Conservation (phyloP, 2,797 vertebrate genomes). For the Craterocephalus amniculus region DNA sequence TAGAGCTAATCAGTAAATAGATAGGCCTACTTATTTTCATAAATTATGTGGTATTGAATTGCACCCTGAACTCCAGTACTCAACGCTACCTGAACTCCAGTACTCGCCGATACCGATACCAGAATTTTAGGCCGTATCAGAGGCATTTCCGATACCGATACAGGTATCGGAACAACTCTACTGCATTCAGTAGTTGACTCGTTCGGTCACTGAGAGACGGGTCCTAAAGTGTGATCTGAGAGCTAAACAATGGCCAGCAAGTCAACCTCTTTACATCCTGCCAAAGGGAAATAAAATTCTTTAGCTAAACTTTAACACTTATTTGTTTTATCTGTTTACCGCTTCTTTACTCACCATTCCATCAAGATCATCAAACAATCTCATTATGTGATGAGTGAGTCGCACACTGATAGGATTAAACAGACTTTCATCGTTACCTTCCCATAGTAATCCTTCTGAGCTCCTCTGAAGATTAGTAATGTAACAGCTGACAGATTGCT, state of each 20-base stretch:
- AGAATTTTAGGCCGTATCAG: no score
- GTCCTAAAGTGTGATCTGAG: constrained; percentile 20
- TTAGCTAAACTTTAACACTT: constrained; percentile 10
- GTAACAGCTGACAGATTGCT: constrained; percentile 44
- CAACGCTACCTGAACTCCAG: no score
- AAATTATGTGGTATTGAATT: no score
- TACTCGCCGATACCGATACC: no score
- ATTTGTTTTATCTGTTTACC: constrained; percentile 2
- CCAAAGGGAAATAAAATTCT: constrained; percentile 7
- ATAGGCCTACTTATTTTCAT: no score
- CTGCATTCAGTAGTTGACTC: constrained; percentile 27
- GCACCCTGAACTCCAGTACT: no score
- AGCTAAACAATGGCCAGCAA: constrained; percentile 20
- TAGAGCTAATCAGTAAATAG: no score
- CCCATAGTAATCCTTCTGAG: constrained; percentile 48
- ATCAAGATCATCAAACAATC: constrained; percentile 50
- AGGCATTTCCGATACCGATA: no score
- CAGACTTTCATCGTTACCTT: constrained; percentile 61
- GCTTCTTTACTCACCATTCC: constrained; percentile 35
- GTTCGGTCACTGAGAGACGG: constrained; percentile 24
- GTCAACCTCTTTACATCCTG: constrained; percentile 4
- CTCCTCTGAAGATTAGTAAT: constrained; percentile 49
- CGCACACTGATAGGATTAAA: constrained; percentile 50
- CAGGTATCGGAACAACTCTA: no score
- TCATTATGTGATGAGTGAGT: constrained; percentile 48